phyloP scores from a whole-genome alignment of 2,888 invertebrate genomes.

The Unio pictorum region DNA sequence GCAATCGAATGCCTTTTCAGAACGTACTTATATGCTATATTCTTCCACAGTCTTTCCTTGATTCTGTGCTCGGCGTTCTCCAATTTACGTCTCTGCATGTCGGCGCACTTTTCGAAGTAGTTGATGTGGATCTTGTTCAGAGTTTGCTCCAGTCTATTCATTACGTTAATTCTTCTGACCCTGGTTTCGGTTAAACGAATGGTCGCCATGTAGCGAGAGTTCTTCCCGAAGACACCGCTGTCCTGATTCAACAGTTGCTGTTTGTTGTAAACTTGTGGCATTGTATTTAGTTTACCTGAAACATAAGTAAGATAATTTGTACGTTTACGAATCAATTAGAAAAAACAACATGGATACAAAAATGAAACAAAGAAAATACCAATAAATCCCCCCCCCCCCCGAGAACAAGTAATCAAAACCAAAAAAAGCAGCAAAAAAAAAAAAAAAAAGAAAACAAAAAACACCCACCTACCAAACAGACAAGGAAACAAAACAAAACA shows the following conservation, averaged over 20 bases:
- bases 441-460: too few species aligned
- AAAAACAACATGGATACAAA: too few species aligned
- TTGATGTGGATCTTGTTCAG: constrained; percentile 28
- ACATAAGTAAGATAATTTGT: too few species aligned
- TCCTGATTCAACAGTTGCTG: constrained; percentile 20
- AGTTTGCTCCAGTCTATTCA: constrained; percentile 31
- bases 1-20: constrained; percentile 39
- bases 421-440: too few species aligned
- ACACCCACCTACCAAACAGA: too few species aligned
- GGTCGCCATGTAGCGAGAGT: constrained; percentile 42
- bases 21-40: constrained; percentile 49
- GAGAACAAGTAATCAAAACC: too few species aligned
- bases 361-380: too few species aligned
- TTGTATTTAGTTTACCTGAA: constrained; percentile 5
- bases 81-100: constrained; percentile 16
- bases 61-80: constrained; percentile 27
- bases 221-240: constrained; percentile 30
- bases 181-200: constrained; percentile 30
- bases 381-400: too few species aligned
- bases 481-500: too few species aligned
- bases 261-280: constrained; percentile 43
- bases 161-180: constrained; percentile 31
- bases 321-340: too few species aligned
- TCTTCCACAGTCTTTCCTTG: constrained; percentile 27
- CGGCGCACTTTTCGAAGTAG: constrained; percentile 29